These are phyloP conservation scores for Cataglyphis livida DNA, from an alignment of 2,888 invertebrate genomes.

Conservation along the genomic window DNA sequence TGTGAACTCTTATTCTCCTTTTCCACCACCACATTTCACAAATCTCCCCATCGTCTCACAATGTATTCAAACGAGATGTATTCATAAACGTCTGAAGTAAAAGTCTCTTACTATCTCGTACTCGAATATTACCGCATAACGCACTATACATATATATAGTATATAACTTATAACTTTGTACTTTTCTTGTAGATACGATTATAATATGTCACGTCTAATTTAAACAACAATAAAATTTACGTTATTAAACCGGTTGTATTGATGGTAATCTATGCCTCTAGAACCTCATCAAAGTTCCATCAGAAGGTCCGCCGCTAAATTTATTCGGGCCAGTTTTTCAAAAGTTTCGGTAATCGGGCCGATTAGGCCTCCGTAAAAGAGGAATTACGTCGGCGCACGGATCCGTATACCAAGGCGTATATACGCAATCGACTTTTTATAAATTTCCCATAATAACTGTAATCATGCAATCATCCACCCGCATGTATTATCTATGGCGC, in stretches of 20 bases:
- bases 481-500: conserved; percentile 62
- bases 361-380: conserved; percentile 62
- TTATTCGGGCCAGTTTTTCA: conserved; percentile 48
- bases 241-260: conserved; percentile 75
- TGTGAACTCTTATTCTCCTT: conserved; percentile 37
- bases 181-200: conserved; percentile 84
- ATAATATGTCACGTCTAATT: conserved; percentile 82
- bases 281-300: conserved; percentile 11
- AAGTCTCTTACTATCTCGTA: conserved; percentile 70
- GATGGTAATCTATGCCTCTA: conserved; percentile 39
- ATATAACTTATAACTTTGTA: conserved; percentile 84
- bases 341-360: conserved; percentile 63
- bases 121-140: conserved; percentile 69
- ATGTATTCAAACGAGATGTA: conserved; percentile 57
- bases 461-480: conserved; percentile 75
- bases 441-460: conserved; percentile 72
- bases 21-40: conserved; percentile 23
- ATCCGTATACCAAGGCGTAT: conserved; percentile 15
- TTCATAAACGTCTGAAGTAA: conserved; percentile 60
- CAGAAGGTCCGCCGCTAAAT: conserved; percentile 18
- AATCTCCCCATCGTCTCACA: conserved; percentile 36
- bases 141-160: conserved; percentile 72
- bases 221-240: conserved; percentile 83
- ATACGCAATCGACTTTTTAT: conserved; percentile 61
- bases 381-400: conserved; percentile 49